Percentiles rank a stretch among this genome's conserved stretches.
These are phyloP conservation scores for Agriopis marginaria DNA, from an alignment of 2,888 invertebrate genomes.

Conservation along the genomic window DNA sequence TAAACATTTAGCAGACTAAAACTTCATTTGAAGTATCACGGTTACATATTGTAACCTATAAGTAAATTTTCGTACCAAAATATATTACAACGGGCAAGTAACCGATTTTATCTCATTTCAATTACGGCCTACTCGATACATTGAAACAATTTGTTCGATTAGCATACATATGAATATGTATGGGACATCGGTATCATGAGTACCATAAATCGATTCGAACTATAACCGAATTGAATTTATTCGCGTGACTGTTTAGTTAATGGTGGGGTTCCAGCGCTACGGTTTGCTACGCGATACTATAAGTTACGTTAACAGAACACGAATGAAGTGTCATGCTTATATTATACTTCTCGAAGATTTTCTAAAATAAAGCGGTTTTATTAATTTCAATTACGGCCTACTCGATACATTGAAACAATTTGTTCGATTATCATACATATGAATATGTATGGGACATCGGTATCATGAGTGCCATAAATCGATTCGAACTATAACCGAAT, in stretches of 20 bases:
- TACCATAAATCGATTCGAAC: conserved; percentile 33
- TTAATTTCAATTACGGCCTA: not conserved
- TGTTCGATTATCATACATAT: conserved; percentile 33
- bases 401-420: conserved; percentile 26
- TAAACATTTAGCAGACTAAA: no score
- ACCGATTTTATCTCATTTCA: conserved; percentile 16
- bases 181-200: conserved; percentile 31
- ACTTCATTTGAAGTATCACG: not conserved
- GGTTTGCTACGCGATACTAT: conserved; percentile 22
- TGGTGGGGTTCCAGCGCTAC: conserved; percentile 12
- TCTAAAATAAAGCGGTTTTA: no score
- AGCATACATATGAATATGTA: conserved; percentile 37
- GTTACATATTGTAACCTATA: not conserved
- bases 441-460: conserved; percentile 36
- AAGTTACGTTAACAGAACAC: not conserved
- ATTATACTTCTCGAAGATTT: no score
- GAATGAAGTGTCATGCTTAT: no score
- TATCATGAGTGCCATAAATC: conserved; percentile 36
- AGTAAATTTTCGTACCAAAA: not conserved
- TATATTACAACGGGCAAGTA: not conserved
- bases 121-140: conserved; percentile 18
- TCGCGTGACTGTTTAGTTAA: conserved; percentile 18
- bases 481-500: conserved; percentile 32
- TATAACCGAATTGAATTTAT: conserved; percentile 38
- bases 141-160: conserved; percentile 34